Conservation (phyloP, 2,888 invertebrate species). For the Xylota sylvarum region DNA sequence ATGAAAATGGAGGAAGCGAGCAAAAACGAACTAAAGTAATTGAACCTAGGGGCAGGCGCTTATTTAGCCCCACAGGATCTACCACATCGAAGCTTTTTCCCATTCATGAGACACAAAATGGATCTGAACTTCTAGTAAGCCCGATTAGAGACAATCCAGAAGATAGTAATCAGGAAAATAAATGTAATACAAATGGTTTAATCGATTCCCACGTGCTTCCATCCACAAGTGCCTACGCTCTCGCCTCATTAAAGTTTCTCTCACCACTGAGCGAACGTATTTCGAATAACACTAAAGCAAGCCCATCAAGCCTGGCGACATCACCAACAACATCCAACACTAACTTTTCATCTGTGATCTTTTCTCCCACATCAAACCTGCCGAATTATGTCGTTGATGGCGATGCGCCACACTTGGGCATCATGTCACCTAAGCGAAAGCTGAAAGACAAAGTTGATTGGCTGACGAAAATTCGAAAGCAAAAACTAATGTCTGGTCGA, state of each 20-base stretch:
- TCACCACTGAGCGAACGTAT: conserved; percentile 81
- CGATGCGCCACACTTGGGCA: conserved; percentile 90
- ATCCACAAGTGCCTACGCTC: conserved; percentile 59
- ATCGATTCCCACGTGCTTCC: conserved; percentile 14
- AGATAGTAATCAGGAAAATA: conserved; percentile 81
- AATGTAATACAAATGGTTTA: conserved; percentile 34
- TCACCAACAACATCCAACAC: conserved; percentile 78
- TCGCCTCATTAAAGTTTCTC: conserved; percentile 56
- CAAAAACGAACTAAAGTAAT: conserved; percentile 84
- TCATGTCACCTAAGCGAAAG: conserved; percentile 89
- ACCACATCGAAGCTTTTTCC: conserved; percentile 46
- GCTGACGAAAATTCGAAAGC: conserved; percentile 88
- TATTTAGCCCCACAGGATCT: conserved; percentile 85
- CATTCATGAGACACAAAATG: conserved; percentile 45
- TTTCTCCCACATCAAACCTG: conserved; percentile 89
- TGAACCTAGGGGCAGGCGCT: conserved; percentile 83
- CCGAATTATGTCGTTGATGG: conserved; percentile 92
- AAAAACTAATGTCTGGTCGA: conserved; percentile 84
- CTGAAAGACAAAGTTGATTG: conserved; percentile 89
- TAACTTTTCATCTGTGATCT: conserved; percentile 80
- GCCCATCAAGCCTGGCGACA: conserved; percentile 77
- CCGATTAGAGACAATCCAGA: conserved; percentile 73
- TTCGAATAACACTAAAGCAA: conserved; percentile 77
- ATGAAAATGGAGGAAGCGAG: conserved; percentile 78
- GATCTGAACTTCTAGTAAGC: neutral